Evolutionary conservation across 2,888 invertebrate genomes (phyloP).

Genomic region (Pachycephus smyrnensis): DNA sequence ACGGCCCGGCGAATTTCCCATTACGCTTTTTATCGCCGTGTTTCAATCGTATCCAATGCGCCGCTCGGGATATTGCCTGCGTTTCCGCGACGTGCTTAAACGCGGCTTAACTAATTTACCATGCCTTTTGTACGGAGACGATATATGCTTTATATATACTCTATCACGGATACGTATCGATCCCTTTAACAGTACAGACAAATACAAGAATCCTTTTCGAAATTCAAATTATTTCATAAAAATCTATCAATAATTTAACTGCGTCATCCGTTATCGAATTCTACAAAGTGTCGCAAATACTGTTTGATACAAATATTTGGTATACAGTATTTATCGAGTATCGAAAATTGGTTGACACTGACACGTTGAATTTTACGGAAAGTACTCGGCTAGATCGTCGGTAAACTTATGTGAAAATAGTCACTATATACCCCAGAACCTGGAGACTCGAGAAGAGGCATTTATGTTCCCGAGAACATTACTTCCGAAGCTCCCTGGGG

Average conservation of each 20-base stretch:
- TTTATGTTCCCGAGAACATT: conserved; percentile 37
- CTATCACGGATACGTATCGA: not conserved
- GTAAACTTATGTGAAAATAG: not conserved
- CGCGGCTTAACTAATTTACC: conserved; percentile 1
- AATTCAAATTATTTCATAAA: not conserved
- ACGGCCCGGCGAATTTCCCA: not conserved
- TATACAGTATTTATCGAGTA: not conserved
- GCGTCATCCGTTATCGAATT: not conserved
- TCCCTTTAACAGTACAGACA: not conserved
- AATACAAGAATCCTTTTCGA: rapidly evolving
- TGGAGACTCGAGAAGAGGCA: conserved; percentile 31
- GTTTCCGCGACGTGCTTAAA: conserved; percentile 1
- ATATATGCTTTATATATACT: not conserved
- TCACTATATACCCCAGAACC: conserved; percentile 27
- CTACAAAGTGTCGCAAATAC: not conserved
- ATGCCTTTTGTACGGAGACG: not conserved
- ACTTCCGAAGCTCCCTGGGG: conserved; percentile 22
- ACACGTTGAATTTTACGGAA: no score
- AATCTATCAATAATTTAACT: not conserved
- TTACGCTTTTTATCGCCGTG: not conserved
- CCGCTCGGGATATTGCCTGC: conserved; percentile 1
- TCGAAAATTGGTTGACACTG: not conserved
- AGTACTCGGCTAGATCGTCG: not conserved
- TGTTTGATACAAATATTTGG: not conserved
- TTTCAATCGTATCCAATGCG: not conserved